Evolutionary conservation across 2,797 vertebrate species (phyloP), one percentile per base, ranked within the genome.

Genomic region (Discoglossus pictus): DNA sequence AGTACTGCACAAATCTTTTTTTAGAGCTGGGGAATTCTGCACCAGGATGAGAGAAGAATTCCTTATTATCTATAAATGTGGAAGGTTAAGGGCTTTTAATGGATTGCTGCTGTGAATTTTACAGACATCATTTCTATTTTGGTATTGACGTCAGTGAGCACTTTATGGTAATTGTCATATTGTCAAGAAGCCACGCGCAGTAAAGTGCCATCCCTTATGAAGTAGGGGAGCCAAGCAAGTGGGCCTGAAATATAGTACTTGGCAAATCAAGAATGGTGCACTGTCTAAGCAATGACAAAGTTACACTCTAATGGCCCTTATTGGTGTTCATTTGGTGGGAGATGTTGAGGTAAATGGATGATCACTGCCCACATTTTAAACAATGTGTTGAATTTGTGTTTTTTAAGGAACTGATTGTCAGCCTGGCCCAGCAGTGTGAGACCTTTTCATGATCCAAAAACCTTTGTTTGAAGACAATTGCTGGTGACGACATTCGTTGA

Each of bases 401-500:
- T 65, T n/a, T 59, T 53, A 21, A 16, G 25, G 13, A 21, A 23
- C 43, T 6, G 39, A 46, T 44, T 46, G 50, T 31, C 48, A 52
- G 44, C 40, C 24, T 55, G 13, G 18, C 18, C 12, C 13, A 55
- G 25, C 13, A 54, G 36, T 4, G 39, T 53, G 51, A 42, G 53
- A 17, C 8, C 48, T 44, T 65, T 65, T 36, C 50, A 52, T 25
- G 61, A 42, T 52, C 36, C 7, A 48, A 23, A 42, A 40, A 15
- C 38, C 12, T 63, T 63, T 63, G 61, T 63, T 63, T 23, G 10
- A 24, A 15, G 7, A 52, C 38, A 54, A 65, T 53, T 24, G 62
- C 62, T 65, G 50, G 39, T 65, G 62, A 65, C 51, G 62, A 44
- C 62, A 65, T 44, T 54, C 25, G 35, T 31, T 54, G 42, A 53